A percentile compares a stretch with the other conserved stretches of the same genome.
phyloP scores from a whole-genome alignment of 2,113 vertebrate genomes.

The Ia io region DNA sequence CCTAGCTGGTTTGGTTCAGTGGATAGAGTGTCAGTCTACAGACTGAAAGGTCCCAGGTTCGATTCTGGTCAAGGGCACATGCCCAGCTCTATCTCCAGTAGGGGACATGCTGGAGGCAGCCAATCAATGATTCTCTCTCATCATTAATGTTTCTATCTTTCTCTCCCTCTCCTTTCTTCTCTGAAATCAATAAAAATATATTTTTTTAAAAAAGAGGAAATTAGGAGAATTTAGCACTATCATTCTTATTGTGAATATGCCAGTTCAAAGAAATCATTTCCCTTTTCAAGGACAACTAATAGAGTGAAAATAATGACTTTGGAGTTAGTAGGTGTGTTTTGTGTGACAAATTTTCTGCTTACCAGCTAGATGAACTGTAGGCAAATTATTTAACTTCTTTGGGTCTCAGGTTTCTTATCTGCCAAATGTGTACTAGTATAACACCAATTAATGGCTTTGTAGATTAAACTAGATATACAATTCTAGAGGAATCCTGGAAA shows the following conservation, averaged over 20 bases:
- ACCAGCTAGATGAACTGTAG: neutral
- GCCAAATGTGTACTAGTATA: neutral
- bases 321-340: neutral
- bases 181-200: no score
- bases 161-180: no score
- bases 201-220: neutral
- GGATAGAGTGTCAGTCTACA: no score
- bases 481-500: neutral
- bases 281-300: neutral
- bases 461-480: neutral
- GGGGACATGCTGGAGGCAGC: no score
- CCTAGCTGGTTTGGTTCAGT: no score
- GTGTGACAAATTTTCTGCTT: neutral
- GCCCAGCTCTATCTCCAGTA: no score
- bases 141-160: no score
- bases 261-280: neutral
- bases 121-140: no score
- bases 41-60: no score
- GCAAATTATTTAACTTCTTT: neutral
- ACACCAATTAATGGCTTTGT: neutral
- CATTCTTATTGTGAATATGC: neutral
- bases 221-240: neutral
- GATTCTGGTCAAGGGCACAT: no score
- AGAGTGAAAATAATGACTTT: neutral
- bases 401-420: neutral